Percentiles rank a stretch among this genome's conserved stretches.
Conservation (phyloP, 2,888 invertebrate genomes). For the Taphrorychus bicolor region DNA sequence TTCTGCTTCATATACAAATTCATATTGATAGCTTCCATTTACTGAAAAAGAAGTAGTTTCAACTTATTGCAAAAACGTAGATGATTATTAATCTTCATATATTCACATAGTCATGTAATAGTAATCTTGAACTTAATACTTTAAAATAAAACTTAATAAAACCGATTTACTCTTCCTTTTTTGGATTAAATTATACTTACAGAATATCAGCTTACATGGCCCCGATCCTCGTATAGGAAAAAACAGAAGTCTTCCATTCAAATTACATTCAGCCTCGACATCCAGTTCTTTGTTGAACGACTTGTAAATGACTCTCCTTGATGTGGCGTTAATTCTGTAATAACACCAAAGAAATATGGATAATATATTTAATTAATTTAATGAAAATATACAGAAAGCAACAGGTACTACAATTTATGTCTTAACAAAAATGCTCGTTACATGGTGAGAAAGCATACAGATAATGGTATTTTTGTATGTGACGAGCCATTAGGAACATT, state of each 20-base stretch:
- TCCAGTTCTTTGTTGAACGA: slow-evolving; percentile 18
- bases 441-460: too few relatives aligned
- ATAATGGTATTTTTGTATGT: too few relatives aligned
- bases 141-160: too few relatives aligned
- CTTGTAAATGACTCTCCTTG: slow-evolving; percentile 1
- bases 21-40: slow-evolving; percentile 32
- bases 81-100: too few relatives aligned
- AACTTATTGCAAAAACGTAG: too few relatives aligned
- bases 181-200: slow-evolving; percentile 34
- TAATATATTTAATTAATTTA: slow-evolving; percentile 4
- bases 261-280: slow-evolving; percentile 46
- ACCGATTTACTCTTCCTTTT: background rate
- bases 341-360: slow-evolving; percentile 5
- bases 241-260: slow-evolving; percentile 52
- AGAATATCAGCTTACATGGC: slow-evolving; percentile 47
- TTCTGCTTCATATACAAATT: slow-evolving; percentile 18
- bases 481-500: too few relatives aligned
- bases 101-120: too few relatives aligned
- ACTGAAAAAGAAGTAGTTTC: slow-evolving; percentile 28
- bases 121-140: too few relatives aligned
- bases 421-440: too few relatives aligned
- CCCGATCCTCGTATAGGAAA: slow-evolving; percentile 53
- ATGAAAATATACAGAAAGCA: too few relatives aligned
- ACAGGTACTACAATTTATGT: too few relatives aligned
- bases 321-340: slow-evolving; percentile 32